These are phyloP conservation scores for Psylliodes chrysocephalus DNA, from an alignment of 2,888 invertebrate genomes.

Conservation along the genomic window DNA sequence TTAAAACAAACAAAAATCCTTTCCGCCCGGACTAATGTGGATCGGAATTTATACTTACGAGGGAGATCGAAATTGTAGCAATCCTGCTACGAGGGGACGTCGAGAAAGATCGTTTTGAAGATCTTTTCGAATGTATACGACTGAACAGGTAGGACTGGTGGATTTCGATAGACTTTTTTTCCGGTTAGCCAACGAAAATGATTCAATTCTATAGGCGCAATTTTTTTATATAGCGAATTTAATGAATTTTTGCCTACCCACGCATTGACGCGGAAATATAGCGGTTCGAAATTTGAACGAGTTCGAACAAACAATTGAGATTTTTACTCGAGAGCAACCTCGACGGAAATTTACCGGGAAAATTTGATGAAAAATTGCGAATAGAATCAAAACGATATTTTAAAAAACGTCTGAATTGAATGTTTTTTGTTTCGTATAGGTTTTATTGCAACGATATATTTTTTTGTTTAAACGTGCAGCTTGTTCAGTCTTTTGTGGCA, in stretches of 20 bases:
- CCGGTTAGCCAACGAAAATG: slow-evolving; percentile 39
- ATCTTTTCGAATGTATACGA: slow-evolving; percentile 6
- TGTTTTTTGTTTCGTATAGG: too few relatives aligned
- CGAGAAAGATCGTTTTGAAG: background rate
- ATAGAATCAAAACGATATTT: too few relatives aligned
- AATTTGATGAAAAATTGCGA: too few relatives aligned
- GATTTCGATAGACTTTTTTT: slow-evolving; percentile 18
- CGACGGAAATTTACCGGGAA: slow-evolving; percentile 32
- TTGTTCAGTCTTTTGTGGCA: too few relatives aligned
- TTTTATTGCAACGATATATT: too few relatives aligned
- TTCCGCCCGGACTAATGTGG: too few relatives aligned
- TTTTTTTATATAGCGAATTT: background rate
- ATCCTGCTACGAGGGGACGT: background rate
- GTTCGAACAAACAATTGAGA: slow-evolving; percentile 35
- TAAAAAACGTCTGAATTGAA: too few relatives aligned
- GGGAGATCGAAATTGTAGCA: too few relatives aligned
- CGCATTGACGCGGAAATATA: slow-evolving; percentile 11
- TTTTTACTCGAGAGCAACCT: slow-evolving; percentile 39
- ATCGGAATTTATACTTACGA: too few relatives aligned
- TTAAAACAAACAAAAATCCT: too few relatives aligned
- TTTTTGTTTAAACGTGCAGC: too few relatives aligned
- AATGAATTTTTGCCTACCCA: slow-evolving; percentile 38
- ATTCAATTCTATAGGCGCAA: slow-evolving; percentile 24
- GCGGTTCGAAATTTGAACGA: slow-evolving; percentile 26
- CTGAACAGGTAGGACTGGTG: slow-evolving; percentile 20